Evolutionary conservation across 2,888 invertebrate genomes (phyloP).

Genomic region (Agrilus cyanescens): DNA sequence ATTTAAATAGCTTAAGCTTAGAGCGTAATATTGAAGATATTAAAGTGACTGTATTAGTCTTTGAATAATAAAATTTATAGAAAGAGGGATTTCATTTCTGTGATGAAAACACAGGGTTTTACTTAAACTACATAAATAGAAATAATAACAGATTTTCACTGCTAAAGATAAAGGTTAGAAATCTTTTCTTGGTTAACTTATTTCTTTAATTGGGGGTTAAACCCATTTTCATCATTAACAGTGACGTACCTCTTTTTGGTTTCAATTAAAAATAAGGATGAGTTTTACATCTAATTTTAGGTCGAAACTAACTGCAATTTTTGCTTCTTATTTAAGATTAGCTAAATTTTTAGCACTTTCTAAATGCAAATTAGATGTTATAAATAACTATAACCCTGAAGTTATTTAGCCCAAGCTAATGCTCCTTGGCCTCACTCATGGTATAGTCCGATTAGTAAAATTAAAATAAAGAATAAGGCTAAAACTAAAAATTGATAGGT

Average conservation of each 20-base stretch:
- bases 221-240: conserved; percentile 53
- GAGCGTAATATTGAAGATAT: conserved; percentile 39
- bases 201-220: conserved; percentile 46
- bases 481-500: conserved; percentile 23
- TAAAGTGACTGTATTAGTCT: conserved; percentile 25
- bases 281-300: conserved; percentile 29
- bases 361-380: conserved; percentile 40
- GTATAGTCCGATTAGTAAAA: conserved; percentile 42
- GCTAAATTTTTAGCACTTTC: conserved; percentile 36
- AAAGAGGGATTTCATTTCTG: conserved; percentile 42
- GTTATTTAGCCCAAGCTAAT: conserved; percentile 40
- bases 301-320: conserved; percentile 42
- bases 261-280: conserved; percentile 40
- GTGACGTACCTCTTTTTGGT: conserved; percentile 48
- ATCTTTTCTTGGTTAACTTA: conserved; percentile 38
- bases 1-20: conserved; percentile 35
- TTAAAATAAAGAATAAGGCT: conserved; percentile 36
- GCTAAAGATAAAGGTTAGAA: conserved; percentile 49
- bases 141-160: conserved; percentile 37
- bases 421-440: conserved; percentile 50
- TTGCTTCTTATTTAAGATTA: conserved; percentile 37
- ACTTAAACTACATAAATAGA: conserved; percentile 51
- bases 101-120: conserved; percentile 57
- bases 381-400: conserved; percentile 37
- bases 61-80: conserved; percentile 24